A percentile compares a stretch with the other conserved stretches of the same genome.
Evolutionary conservation across 2,797 vertebrate species (phyloP).

Genomic region (Sebastiscus albofasciatus): DNA sequence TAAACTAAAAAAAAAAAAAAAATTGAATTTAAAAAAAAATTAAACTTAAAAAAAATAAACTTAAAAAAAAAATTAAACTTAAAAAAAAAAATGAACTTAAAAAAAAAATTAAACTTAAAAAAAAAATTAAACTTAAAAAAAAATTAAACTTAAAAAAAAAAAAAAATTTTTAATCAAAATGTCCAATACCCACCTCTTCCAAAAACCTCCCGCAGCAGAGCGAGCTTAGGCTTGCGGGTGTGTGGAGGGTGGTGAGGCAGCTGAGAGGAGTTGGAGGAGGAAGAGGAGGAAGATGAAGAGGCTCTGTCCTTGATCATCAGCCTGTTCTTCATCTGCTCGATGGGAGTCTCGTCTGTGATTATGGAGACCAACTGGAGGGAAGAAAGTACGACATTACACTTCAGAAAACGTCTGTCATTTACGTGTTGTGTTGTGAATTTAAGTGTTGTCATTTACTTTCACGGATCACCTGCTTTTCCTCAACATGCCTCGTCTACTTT

Average conservation of each 20-base stretch:
- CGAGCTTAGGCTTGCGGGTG: constrained; percentile 85
- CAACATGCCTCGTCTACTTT: background rate
- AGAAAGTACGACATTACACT: background rate
- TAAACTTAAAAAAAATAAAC: too few relatives aligned
- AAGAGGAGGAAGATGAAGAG: constrained; percentile 30
- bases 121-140: too few relatives aligned
- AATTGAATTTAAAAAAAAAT: too few relatives aligned
- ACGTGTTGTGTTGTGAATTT: too few relatives aligned
- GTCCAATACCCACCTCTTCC: constrained; percentile 72
- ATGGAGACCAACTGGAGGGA: constrained; percentile 82
- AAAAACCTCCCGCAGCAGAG: constrained; percentile 84
- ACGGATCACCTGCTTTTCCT: background rate
- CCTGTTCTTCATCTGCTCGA: constrained; percentile 86
- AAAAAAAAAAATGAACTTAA: too few relatives aligned
- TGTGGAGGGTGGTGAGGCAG: constrained; percentile 56
- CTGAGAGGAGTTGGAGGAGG: constrained; percentile 50
- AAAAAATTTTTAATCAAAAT: too few relatives aligned
- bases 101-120: background rate
- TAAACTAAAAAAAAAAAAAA: too few relatives aligned
- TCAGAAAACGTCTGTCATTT: too few relatives aligned
- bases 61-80: too few relatives aligned
- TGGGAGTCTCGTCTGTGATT: constrained; percentile 86
- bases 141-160: too few relatives aligned
- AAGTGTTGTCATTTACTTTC: background rate
- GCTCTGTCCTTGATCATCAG: constrained; percentile 82